A percentile compares a stretch with the other conserved stretches of the same genome.
Evolutionary conservation across 37 sponge, comb jelly and placozoan species (phyloP).

Genomic region (Aphrocallistes beatrix): DNA sequence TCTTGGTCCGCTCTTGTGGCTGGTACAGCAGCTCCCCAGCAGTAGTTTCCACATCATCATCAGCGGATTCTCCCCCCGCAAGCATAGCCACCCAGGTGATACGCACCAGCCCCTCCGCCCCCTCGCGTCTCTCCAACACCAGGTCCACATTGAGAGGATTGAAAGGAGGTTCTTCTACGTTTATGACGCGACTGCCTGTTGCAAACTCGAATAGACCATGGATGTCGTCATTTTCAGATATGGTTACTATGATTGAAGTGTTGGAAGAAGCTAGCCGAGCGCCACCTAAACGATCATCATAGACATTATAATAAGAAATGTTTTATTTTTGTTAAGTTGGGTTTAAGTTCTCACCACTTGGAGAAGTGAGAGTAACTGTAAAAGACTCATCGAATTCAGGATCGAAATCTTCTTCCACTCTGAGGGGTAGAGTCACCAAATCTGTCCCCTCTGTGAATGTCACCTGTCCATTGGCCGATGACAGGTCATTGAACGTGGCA

Average conservation of each 20-base stretch:
- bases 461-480: background rate
- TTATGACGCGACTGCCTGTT: background rate
- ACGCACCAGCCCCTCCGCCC: conserved; percentile 40
- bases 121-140: conserved; percentile 49
- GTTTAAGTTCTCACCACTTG: conserved; percentile 21
- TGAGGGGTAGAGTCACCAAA: conserved; percentile 25
- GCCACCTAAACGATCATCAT: conserved; percentile 40
- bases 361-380: conserved; percentile 33
- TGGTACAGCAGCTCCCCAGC: conserved; percentile 1
- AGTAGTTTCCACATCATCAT: background rate
- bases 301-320: no score
- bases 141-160: conserved; percentile 24
- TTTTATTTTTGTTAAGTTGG: background rate
- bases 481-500: background rate
- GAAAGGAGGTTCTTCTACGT: conserved; percentile 31
- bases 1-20: background rate
- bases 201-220: conserved; percentile 67
- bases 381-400: conserved; percentile 69
- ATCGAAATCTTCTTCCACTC: conserved; percentile 39
- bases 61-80: background rate
- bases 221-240: conserved; percentile 60
- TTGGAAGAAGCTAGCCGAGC: conserved; percentile 37
- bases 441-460: conserved; percentile 21
- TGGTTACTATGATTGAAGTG: conserved; percentile 39
- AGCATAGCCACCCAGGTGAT: conserved; percentile 30